These are phyloP conservation scores for Melanargia galathea DNA, from an alignment of 2,888 invertebrate genomes.

Conservation along the genomic window DNA sequence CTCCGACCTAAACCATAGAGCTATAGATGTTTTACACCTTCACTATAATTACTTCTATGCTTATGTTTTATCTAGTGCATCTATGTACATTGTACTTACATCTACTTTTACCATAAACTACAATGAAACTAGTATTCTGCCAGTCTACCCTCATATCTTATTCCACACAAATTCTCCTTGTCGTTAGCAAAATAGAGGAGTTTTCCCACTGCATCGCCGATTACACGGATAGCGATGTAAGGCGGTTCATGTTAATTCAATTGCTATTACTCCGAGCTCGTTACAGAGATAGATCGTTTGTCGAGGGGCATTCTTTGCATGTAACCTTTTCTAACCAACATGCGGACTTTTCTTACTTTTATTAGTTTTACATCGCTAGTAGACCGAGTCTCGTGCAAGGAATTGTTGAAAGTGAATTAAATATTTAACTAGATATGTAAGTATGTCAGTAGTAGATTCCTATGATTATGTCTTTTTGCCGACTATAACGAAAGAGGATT, in stretches of 20 bases:
- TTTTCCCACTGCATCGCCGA: conserved; percentile 14
- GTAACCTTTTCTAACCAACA: conserved; percentile 9
- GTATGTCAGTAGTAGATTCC: no score
- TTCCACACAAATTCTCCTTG: conserved; percentile 2
- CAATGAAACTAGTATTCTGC: neutral
- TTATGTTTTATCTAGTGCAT: no score
- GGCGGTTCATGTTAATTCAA: conserved; percentile 60
- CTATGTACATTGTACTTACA: no score
- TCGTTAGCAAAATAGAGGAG: conserved; percentile 10
- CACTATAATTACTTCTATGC: no score
- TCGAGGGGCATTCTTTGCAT: conserved; percentile 14
- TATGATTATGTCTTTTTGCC: no score
- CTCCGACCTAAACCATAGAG: neutral
- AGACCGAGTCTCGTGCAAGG: no score
- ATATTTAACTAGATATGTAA: no score
- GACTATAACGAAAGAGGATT: no score
- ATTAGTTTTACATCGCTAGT: neutral
- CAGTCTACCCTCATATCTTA: neutral
- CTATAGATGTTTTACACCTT: neutral
- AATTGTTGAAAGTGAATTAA: no score
- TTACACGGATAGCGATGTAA: conserved; percentile 41
- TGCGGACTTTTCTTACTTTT: neutral
- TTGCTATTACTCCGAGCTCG: conserved; percentile 49
- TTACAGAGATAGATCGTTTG: conserved; percentile 31
- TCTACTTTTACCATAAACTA: no score